Percentiles rank a stretch among this genome's conserved stretches.
phyloP scores from a whole-genome alignment of 2,113 vertebrate genomes.

The Hypocryptadius cinnamomeus region DNA sequence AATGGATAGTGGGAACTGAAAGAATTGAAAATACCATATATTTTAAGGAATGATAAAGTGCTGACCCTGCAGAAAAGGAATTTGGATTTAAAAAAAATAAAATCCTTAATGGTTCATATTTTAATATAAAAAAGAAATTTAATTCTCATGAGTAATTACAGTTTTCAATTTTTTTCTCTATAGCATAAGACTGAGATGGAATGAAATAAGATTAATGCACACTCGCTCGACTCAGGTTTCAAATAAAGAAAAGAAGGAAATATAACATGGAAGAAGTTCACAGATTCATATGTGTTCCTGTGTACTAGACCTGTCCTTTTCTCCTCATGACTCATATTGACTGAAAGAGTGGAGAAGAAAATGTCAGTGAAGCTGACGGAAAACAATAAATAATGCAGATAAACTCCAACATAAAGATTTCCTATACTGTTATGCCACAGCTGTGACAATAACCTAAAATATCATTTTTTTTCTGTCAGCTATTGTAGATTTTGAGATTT shows the following conservation, averaged over 20 bases:
- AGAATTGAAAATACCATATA: neutral
- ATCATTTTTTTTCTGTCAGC: neutral
- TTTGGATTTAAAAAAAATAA: neutral
- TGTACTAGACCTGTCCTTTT: neutral
- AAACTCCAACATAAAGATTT: slow-evolving; percentile 9
- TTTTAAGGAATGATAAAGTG: neutral
- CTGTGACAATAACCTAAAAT: neutral
- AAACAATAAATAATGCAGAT: neutral
- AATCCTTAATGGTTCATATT: neutral
- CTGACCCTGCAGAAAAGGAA: neutral
- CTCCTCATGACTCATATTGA: neutral
- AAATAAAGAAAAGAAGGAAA: neutral
- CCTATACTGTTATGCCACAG: neutral
- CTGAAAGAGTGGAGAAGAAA: neutral
- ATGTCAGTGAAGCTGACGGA: neutral
- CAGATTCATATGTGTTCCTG: neutral
- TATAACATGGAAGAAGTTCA: neutral
- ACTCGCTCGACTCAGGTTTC: neutral
- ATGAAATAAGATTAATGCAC: neutral
- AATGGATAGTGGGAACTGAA: neutral
- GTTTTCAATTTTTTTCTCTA: neutral
- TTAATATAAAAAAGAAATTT: neutral
- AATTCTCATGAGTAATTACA: neutral
- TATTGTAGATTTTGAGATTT: neutral
- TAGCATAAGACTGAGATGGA: neutral